Evolutionary conservation across 2,888 invertebrate genomes (phyloP), one percentile per base, ranked within the genome.

Genomic region (Amphipoea oculea): DNA sequence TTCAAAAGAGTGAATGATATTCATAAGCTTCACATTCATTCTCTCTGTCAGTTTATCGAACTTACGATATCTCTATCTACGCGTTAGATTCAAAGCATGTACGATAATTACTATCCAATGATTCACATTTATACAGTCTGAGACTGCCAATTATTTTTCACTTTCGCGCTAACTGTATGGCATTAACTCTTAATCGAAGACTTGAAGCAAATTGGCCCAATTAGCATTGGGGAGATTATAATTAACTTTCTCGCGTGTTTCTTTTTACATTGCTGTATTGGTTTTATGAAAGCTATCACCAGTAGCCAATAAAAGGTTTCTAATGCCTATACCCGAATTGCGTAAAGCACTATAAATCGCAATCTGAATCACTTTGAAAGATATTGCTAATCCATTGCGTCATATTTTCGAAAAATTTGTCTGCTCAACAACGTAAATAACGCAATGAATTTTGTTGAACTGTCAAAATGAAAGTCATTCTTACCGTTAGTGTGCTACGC

Each of bases 121-220:
- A 73, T 77, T 77, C 73, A 57, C 62, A 65, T 62, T 77, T 14
- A 77, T 69, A n/a, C 12, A n/a, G 48, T n/a, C 66, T 62, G 40
- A 36, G 62, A 62, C n/a, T 48, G 73, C 45, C 75, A 83, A 78
- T 88, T 86, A 88, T 68, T 66, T 79, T 78, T 82, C 81, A 83
- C 88, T 88, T 84, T 87, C 70, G 11, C 67, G 63, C 48, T 48
- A 60, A 80, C 17, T 70, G 72, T 65, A 36, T 57, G 57, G 66
- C 69, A 74, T 86, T 73, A 73, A 29, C 45, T 78, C 23, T 45
- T 63, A 74, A 81, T 76, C 40, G 45, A 69, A 65, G 42, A 42
- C 57, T 71, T 76, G 40, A 4, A 72, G 73, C 79, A 70, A 82
- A 78, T 86, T 84, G 68, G 45, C 20, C n/a, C 65, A 77, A 82